Percentiles rank a stretch among this genome's conserved stretches.
phyloP scores from a whole-genome alignment of 2,113 vertebrate species.

The Mirza zaza region DNA sequence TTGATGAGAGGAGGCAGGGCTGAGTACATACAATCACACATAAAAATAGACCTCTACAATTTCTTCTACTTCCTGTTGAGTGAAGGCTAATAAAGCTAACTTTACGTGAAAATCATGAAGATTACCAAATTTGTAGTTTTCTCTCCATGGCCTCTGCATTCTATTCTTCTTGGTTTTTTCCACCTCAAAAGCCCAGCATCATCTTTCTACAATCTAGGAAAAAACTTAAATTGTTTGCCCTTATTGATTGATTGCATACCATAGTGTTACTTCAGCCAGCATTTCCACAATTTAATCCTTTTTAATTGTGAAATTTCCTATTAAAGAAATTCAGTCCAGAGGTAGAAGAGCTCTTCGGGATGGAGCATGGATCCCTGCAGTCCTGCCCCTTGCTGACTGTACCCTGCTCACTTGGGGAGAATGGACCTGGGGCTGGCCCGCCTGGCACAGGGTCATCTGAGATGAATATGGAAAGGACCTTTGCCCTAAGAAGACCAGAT shows the following conservation, averaged over 20 bases:
- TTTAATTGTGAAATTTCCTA: background rate
- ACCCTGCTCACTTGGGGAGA: background rate
- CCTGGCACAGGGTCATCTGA: background rate
- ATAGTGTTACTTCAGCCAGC: background rate
- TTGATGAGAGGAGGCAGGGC: background rate
- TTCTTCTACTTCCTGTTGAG: background rate
- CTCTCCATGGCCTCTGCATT: background rate
- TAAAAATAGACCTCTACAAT: background rate
- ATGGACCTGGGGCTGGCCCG: background rate
- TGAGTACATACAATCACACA: background rate
- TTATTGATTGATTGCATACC: background rate
- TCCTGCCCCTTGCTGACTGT: background rate
- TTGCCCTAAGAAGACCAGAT: rapidly evolving
- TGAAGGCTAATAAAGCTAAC: background rate
- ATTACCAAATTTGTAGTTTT: background rate
- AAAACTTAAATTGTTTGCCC: background rate
- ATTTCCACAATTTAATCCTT: background rate
- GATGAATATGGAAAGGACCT: too few species aligned
- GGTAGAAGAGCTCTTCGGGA: background rate
- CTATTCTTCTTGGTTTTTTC: background rate
- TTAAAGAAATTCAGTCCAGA: background rate
- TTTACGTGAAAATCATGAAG: background rate
- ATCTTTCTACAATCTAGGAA: background rate
- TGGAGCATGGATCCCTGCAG: background rate
- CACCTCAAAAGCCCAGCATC: background rate